Evolutionary conservation across 1,140 invertebrate genomes (phyloP), one percentile per base, ranked within the genome.

Genomic region (Calliphora vicina): DNA sequence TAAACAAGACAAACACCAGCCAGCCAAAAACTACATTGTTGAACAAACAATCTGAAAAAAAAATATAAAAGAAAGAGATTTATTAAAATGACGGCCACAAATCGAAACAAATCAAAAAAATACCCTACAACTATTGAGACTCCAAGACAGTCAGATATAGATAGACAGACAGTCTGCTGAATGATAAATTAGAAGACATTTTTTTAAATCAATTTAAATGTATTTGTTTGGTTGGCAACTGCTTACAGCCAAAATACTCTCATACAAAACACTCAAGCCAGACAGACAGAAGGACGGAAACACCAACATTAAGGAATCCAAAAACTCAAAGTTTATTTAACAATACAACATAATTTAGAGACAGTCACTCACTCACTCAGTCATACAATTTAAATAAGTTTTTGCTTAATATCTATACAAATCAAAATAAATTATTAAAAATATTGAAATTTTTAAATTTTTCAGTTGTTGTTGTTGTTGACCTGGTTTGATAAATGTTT

Each of bases 101-200:
- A 78, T 78, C 74, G 74, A 78, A 78, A 78, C 35, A 78, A 78
- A 78, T 78, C 74, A 78, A 78, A 57, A n/a, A 57, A n/a, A 78
- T 78, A 27, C 74, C 74, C 74, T 45, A 45, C 23, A 78, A 78
- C 74, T 42, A 42, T 42, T 6, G 9, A 76, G 50, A 23, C 50
- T 15, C 20, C 71, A 73, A 4, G 25, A 12, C 25, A 13, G 3
- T n/a, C n/a, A n/a, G n/a, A n/a, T n/a, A n/a, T 35, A 29, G 73
- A 45, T 15, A 78, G 2, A 78, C 61, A 67, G 5, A 67, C 61
- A 67, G 12, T n/a, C n/a, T n/a, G n/a, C 50, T 10, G 42, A 78
- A 78, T 78, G 74, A 78, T 78, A 78, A 78, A 78, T 78, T 78
- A 78, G 74, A 78, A 78, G 74, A 78, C 74, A 78, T 78, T 23